phyloP scores from a whole-genome alignment of 2,797 vertebrate species.

The Smutsia temminckii region DNA sequence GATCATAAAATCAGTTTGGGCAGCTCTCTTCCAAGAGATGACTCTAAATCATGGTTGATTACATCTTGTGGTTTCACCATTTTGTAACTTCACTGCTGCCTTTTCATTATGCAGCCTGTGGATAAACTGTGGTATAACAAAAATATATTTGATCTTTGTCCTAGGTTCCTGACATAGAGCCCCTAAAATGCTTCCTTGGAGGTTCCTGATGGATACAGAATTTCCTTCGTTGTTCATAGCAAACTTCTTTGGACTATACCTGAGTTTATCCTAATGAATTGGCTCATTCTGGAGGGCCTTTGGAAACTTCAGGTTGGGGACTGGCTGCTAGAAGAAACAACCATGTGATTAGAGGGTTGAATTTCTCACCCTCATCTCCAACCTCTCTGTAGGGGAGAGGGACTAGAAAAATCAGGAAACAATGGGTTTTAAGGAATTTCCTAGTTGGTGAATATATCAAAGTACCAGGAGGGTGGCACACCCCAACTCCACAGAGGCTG shows the following conservation, averaged over 20 bases:
- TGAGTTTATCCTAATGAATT: not conserved
- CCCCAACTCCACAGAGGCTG: not conserved
- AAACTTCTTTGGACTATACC: not conserved
- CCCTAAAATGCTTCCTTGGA: not conserved
- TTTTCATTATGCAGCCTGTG: not conserved
- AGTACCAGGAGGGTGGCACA: not conserved
- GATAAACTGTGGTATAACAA: not conserved
- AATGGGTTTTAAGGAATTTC: not conserved
- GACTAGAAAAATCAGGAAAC: not conserved
- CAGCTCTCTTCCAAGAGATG: not conserved
- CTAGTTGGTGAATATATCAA: not conserved
- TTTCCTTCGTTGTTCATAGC: not conserved
- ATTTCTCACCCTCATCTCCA: not conserved
- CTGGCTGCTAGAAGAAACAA: not conserved
- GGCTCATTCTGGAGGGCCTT: not conserved
- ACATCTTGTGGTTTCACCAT: not conserved
- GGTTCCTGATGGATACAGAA: not conserved
- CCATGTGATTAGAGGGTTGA: not conserved
- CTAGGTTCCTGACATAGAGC: not conserved
- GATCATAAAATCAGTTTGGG: not conserved
- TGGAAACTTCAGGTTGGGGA: not conserved
- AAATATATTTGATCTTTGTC: not conserved
- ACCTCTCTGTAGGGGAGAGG: not conserved
- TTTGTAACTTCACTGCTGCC: not conserved
- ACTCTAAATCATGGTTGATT: not conserved